Base-by-base conservation (phyloP, 2,888 invertebrate species). In the Physocephala rufipes region DNA sequence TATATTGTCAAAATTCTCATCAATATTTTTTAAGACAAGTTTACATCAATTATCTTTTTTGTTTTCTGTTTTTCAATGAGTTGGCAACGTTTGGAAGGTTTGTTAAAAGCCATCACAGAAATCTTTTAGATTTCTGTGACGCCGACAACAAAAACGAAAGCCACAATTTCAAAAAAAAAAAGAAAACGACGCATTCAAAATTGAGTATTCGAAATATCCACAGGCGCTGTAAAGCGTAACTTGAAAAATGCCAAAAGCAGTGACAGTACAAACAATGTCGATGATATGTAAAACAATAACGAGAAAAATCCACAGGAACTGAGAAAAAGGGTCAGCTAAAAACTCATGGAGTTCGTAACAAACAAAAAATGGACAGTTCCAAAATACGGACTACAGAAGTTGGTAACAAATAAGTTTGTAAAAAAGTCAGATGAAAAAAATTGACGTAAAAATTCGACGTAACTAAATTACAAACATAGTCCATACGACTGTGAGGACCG, bases 381-480 rank as follows among this genome's bases (percentile, higher is more conserved):
- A 36, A 36, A 36, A 36, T 36, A 36, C 36, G 9, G 36, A 36
- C 4, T 36, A 9, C 36, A 36, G 36, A 36, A 36, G 36, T 7
- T n/a, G 36, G 9, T 7, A 36, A 36, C 15, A 49, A 49, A 49
- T 49, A 15, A 15, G 16, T 19, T 49, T 19, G 49, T 15, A 4
- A 49, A 49, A 49, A 49, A 49, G 19, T 49, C 49, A 19, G 12
- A 49, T 12, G 15, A 49, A 49, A 49, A 49, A 58, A 28, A 67
- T n/a, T n/a, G n/a, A n/a, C n/a, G 26, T 59, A 61, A 28, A 59
- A 49, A 28, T 47, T 26, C 28, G 47, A 47, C 21, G 67, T 59
- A 49, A 67, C 67, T 61, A 59, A 59, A 67, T 67, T 61, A 59
- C 67, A 67, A 61, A 59, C 26, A 26, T 7, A 36, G 36, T 36